These are phyloP conservation scores for Drosophila paracracens DNA, from an alignment of 2,888 invertebrate species.

Conservation along the genomic window DNA sequence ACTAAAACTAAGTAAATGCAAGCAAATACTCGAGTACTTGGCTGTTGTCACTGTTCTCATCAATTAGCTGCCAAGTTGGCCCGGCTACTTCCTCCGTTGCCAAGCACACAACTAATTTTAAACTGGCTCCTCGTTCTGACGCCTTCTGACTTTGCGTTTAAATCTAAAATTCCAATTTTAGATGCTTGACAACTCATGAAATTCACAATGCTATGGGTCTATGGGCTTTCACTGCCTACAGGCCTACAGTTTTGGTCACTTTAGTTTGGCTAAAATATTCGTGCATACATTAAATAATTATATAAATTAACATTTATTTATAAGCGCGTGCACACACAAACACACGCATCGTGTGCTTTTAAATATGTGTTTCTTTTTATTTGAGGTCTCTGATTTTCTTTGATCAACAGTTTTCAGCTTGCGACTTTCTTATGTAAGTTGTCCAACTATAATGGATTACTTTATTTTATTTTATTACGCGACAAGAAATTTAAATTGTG, in stretches of 20 bases:
- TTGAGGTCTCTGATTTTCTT: background rate
- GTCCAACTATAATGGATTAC: slow-evolving; percentile 9
- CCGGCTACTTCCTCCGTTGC: slow-evolving; percentile 41
- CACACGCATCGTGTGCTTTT: slow-evolving; percentile 2
- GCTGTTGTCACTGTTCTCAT: slow-evolving; percentile 12
- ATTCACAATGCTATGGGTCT: slow-evolving; percentile 16
- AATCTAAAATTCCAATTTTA: slow-evolving; percentile 1
- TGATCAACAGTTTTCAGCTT: slow-evolving; percentile 5
- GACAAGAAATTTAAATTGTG: slow-evolving; percentile 3
- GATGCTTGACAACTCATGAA: background rate
- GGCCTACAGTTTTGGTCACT: slow-evolving; percentile 17
- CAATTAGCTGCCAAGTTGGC: slow-evolving; percentile 34
- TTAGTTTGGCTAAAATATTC: slow-evolving; percentile 37
- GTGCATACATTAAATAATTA: slow-evolving; percentile 42
- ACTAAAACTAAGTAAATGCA: slow-evolving; percentile 48
- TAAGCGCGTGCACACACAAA: background rate
- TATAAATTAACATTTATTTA: slow-evolving; percentile 17
- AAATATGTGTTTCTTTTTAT: background rate
- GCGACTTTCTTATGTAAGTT: slow-evolving; percentile 24
- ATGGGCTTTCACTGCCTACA: slow-evolving; percentile 55
- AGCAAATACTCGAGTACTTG: slow-evolving; percentile 45
- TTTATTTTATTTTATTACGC: slow-evolving; percentile 6
- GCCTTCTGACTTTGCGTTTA: slow-evolving; percentile 2
- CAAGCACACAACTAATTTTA: background rate
- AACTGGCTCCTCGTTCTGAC: slow-evolving; percentile 1